Base-by-base conservation (phyloP, 23 tunicate species). In the Trididemnum nubilum region DNA sequence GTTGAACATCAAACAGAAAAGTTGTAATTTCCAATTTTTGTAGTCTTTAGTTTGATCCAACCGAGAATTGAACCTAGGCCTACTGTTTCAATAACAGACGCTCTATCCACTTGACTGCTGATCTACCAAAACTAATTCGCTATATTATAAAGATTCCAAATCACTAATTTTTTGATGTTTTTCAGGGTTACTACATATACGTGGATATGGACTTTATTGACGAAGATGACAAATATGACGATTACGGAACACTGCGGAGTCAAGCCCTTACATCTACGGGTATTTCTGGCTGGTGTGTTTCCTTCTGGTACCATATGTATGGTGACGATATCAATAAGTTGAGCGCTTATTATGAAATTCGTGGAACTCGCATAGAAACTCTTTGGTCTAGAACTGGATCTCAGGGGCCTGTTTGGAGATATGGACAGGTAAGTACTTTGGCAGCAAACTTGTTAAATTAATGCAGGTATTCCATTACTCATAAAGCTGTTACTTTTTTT, bases 271-370 rank as follows among this genome's bases (percentile, higher is more conserved):
- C 89, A 4, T 78, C 89, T 3, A 39, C 72, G 9, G 83, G 74
- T 59, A 73, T 64, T 9, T 26, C 40, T 51, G 98, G 98, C 22
- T 27, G 85, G 65, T 93, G 98, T 70, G 73, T 93, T 18, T 36
- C 87, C n/a, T 93, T 93, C 73, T 93, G 98, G 98, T 93, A 88
- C 54, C 84, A 82, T 67, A 88, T 93, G 92, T 88, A 93, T 60
- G 98, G 98, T 2, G 82, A 86, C 39, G 31, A 88, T 29, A 87
- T 93, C 2, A 92, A 86, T 63, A 33, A 60, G 37, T 78, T 92
- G 57, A 36, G 61, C 7, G 75, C 84, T 1, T 85, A 51, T 32
- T 60, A 60, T 22, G 44, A 36, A 44, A 93, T 88, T 83, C 49
- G 98, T 0, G 98, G 90, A 2, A 77, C 71, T 61, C 52, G 34